Evolutionary conservation across 2,888 invertebrate genomes (phyloP), one percentile per base, ranked within the genome.

Genomic region (Calameuta pallipes): DNA sequence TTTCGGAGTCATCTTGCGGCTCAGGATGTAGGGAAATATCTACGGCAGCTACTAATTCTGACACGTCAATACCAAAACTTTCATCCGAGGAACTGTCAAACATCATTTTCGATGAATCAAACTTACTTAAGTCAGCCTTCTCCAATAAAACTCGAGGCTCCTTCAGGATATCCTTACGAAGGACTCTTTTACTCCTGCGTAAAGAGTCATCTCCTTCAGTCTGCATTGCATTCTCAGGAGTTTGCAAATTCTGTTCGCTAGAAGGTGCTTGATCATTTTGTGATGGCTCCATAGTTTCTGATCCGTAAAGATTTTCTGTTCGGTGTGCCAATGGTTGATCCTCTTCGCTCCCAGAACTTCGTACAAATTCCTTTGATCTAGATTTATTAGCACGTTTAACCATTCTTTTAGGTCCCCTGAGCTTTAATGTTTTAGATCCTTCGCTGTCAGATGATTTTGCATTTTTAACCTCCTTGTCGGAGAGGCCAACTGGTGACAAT

Each of bases 21-120:
- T 88, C 89, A 1, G 85, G 86, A 80, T 86, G 89, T 36, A 89
- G 79, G 4, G 90, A 89, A 13, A 87, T 89, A 33, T 91, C 91
- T 0, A 89, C 88, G 3, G 87, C 85, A 0, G 87, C 87, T 0
- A 88, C 84, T 31, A 89, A 80, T 34, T 89, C 89, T 6, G 89
- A 87, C 0, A 88, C 87, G 70, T 91, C 90, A 35, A 89, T 87
- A 12, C 86, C 87, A 31, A 89, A 89, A 80, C 90, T 90, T 71
- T 92, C 92, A 41, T 90, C 91, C 0, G 91, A 91, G 0, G 91
- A 91, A 37, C 87, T 88, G 69, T 89, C 89, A 70, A 89, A 89
- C 81, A 87, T 85, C 3, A 79, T 82, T 78, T 87, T 89, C 1
- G 87, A 81, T 1, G 82, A 82, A 3, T 90, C 88, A 1, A 89